Base-by-base conservation (phyloP, 2,113 vertebrate species). In the Thalassoma bifasciatum region DNA sequence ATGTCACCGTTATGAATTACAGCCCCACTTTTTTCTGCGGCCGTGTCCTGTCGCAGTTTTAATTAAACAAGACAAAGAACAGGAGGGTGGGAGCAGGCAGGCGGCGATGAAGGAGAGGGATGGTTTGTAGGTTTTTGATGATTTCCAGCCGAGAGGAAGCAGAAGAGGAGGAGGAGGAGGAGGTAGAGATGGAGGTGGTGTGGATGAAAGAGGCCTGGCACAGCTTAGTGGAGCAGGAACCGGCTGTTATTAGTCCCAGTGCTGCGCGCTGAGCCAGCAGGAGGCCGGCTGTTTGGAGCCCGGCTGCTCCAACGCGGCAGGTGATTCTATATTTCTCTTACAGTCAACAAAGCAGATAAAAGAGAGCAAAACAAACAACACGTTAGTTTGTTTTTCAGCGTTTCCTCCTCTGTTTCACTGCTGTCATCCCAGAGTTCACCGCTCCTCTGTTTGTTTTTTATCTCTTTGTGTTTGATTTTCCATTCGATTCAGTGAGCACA, bases 11-110 rank as follows among this genome's bases (percentile, higher is more conserved):
- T 83, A 82, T 79, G 73, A 88, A 88, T 76, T 65, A 67, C 61
- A 17, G 72, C 79, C 54, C 38, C 42, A 37, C 63, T 66, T 74
- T 76, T n/a, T 73, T 73, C 44, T 69, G 73, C 81, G 57, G 56
- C 72, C 22, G 77, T 64, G 72, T 81, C 69, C 67, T 81, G 82
- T 83, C 85, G 68, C 24, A 8, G 9, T 79, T 87, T 83, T 83
- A 89, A 89, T 81, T 79, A 87, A 78, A 83, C 80, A 75, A 76
- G 79, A 81, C 67, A 82, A 74, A 83, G 77, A 77, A n/a, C 65
- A 22, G 67, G 67, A 42, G 66, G 77, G 63, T 12, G 56, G 72
- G 58, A 67, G 75, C 5, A 10, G 65, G 24, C 23, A 16, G 42
- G n/a, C n/a, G n/a, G n/a, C 30, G n/a, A 60, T 63, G 5, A 16